Evolutionary conservation across 2,888 invertebrate species (phyloP), one percentile per base, ranked within the genome.

Genomic region (Microplitis deprimator): DNA sequence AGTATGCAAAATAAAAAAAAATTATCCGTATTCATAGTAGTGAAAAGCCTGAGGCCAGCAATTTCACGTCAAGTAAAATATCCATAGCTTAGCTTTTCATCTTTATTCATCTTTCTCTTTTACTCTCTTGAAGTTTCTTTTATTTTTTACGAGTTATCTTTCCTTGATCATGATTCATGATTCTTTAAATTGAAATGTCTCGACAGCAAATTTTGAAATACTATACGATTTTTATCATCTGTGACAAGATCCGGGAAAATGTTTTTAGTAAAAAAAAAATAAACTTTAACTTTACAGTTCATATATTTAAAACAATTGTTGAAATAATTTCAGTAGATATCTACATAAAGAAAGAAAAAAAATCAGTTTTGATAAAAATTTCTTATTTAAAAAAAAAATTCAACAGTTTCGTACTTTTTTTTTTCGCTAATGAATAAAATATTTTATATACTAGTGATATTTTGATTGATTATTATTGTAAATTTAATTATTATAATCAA

Each of bases 21-120:
- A 40, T 68, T 8, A 41, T 40, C 62, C 8, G 39, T 40, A 72
- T 72, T 72, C 61, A 72, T n/a, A 1, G n/a, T 16, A n/a, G 8
- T 72, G 71, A 72, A 72, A 72, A 72, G 71, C 71, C 71, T 72
- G 61, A 72, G 71, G 71, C 61, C 60, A 70, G 70, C 70, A 72
- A 60, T 72, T 72, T 62, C 61, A 7, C 71, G 62, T 72, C 50
- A 50, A 50, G 50, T 50, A 10, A 38, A 62, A 61, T 71, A 62
- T 62, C 39, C 40, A 72, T 62, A 72, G 61, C 60, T 70, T 50
- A 40, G 41, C 62, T 72, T 72, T 62, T 67, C 67, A 20, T 67
- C 29, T 29, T 67, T 39, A 6, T 20, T 10, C 10, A 13, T 39
- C 20, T 67, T 29, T 2, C n/a, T 67, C 39, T 67, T 67, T 29